Evolutionary conservation across 2,797 vertebrate species (phyloP), one percentile per base, ranked within the genome.

Genomic region (Danio aesculapii): DNA sequence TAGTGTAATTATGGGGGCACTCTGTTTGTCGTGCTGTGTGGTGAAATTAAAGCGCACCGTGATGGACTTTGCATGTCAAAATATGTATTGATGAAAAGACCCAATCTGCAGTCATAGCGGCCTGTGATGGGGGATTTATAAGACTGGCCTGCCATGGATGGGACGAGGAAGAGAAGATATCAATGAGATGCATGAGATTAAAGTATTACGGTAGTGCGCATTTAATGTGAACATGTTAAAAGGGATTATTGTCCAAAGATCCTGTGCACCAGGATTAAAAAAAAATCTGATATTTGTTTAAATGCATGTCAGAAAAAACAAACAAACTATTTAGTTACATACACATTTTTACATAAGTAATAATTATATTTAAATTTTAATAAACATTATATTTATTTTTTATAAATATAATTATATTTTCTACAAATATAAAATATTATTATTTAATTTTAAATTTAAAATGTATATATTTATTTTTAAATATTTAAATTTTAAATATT

Each of bases 1-100:
- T 95, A 96, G 97, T 94, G 94, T 95, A 96, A 96, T 98, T 96
- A 97, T 96, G 94, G 94, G 95, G 94, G 96, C 94, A 94, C 95
- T 95, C 94, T 90, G 91, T 92, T 94, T 94, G 95, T 94, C 92
- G 90, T 92, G 91, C 93, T 92, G 90, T 85, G 88, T 87, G 92
- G 93, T 88, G 93, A 95, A 95, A 93, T 95, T 94, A 95, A 92
- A 91, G 93, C 87, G 86, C 92, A 17, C 46, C 11, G 91, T 96
- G 96, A 97, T 94, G 95, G 96, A 97, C 94, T 92, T 91, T 88
- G 94, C 95, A 95, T 95, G 95, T 98, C 97, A 96, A 95, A 97
- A 96, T 95, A 93, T 93, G 95, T 95, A 96, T 95, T 95, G 95
- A 97, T 95, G 94, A 95, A 92, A 72, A 85, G 92, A 95, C 93